Evolutionary conservation across 2,113 vertebrate species (phyloP).

Genomic region (Naja naja): DNA sequence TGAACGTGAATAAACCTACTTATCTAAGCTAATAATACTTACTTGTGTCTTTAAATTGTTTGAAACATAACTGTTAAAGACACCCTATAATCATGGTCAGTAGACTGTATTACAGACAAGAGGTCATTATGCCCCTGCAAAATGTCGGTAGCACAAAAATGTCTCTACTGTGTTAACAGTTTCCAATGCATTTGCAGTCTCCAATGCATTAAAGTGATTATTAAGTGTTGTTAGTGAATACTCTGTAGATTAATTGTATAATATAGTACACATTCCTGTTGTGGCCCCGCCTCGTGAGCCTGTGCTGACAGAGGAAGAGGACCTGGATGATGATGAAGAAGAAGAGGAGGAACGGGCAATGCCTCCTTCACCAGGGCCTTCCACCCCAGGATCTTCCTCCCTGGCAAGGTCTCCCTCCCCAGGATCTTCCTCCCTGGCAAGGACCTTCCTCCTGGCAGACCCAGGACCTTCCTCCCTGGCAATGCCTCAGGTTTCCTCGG

Average conservation of each 20-base stretch:
- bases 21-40: not conserved
- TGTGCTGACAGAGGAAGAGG: too few species aligned
- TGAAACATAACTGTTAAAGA: not conserved
- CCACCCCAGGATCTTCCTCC: too few species aligned
- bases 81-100: not conserved
- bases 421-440: too few species aligned
- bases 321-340: too few species aligned
- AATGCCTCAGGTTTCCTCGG: too few species aligned
- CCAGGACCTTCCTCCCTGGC: too few species aligned
- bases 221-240: not conserved
- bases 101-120: not conserved
- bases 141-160: not conserved
- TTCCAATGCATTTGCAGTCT: not conserved
- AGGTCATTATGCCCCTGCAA: not conserved
- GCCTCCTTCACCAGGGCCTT: too few species aligned
- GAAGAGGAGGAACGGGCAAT: too few species aligned
- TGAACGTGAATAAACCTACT: not conserved
- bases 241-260: not conserved
- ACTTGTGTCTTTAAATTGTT: not conserved
- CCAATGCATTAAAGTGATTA: not conserved
- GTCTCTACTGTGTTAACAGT: not conserved
- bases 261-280: not conserved
- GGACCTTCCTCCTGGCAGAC: too few species aligned
- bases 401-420: too few species aligned
- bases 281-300: too few species aligned